Evolutionary conservation across 2,888 invertebrate species (phyloP).

Genomic region (Drosophila tanythrix): DNA sequence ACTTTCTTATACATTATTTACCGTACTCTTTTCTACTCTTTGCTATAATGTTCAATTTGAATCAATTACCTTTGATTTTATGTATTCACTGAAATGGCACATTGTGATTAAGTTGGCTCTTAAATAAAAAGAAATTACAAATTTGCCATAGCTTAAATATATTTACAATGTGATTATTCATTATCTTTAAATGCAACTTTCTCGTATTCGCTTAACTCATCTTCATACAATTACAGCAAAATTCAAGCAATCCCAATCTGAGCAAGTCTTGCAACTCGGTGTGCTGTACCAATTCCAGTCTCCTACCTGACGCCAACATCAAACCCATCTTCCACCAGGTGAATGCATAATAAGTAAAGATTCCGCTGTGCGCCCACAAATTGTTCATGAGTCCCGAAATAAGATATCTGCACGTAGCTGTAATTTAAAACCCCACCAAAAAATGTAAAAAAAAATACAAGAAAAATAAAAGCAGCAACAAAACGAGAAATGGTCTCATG

Average conservation of each 20-base stretch:
- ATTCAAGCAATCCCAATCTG: conserved; percentile 51
- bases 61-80: neutral
- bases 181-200: neutral
- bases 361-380: conserved; percentile 59
- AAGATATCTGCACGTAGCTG: conserved; percentile 80
- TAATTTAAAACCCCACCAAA: conserved; percentile 73
- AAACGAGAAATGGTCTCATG: conserved; percentile 46
- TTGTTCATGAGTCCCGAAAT: conserved; percentile 62
- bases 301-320: conserved; percentile 60
- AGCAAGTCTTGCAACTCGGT: conserved; percentile 40
- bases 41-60: neutral
- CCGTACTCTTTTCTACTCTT: neutral
- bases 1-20: neutral
- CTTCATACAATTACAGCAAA: conserved; percentile 22
- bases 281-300: conserved; percentile 26
- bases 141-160: neutral
- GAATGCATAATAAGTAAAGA: conserved; percentile 38
- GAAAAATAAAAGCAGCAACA: conserved; percentile 35
- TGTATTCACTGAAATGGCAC: neutral
- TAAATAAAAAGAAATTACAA: neutral
- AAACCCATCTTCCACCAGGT: conserved; percentile 59
- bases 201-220: conserved; percentile 3
- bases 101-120: neutral
- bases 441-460: conserved; percentile 26
- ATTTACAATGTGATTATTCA: neutral